Base-by-base conservation (phyloP, 2,888 invertebrate genomes). In the Lydus trimaculatus region DNA sequence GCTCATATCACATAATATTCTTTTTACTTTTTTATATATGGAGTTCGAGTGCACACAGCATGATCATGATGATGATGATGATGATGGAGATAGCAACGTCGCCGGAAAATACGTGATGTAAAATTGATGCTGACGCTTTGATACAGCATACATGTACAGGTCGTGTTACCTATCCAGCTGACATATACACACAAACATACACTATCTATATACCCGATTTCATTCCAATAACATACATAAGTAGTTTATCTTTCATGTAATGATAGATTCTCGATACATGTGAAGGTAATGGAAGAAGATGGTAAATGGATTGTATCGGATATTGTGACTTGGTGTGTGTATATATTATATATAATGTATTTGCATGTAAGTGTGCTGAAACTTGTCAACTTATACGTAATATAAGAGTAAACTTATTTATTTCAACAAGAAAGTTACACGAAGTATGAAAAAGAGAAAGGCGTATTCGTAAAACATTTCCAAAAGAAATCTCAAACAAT, bases 151-250 rank as follows among this genome's bases (percentile, higher is more conserved):
- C 31, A 66, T 64, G 66, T 36, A 36, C 2, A 36, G 17, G 48
- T 48, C 3, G 48, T 48, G 20, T 70, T 66, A 61, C 63, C 63
- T 66, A 64, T 64, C 52, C 59, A 70, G 61, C 64, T 69, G 66
- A 66, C 69, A 69, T 61, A 60, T 56, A 56, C 25, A 56, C 25
- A 65, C 66, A 43, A 61, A 64, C 66, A 64, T 61, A 56, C 25
- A 58, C 67, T 62, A 70, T 70, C 70, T 64, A 62, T 39, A 56
- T 56, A 25, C 23, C 56, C 69, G 63, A 69, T 69, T 69, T 69
- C 63, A 66, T 60, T 66, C 69, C 69, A 69, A 69, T 65, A 69
- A 66, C 69, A 66, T 63, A 63, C 61, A 65, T 69, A 70, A 70
- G 63, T 70, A 66, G 66, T 70, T 70, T 66, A 70, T 61, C 66